Evolutionary conservation across 35 echinoderm and acorn worm species (phyloP).

Genomic region (Ptychodera flava): DNA sequence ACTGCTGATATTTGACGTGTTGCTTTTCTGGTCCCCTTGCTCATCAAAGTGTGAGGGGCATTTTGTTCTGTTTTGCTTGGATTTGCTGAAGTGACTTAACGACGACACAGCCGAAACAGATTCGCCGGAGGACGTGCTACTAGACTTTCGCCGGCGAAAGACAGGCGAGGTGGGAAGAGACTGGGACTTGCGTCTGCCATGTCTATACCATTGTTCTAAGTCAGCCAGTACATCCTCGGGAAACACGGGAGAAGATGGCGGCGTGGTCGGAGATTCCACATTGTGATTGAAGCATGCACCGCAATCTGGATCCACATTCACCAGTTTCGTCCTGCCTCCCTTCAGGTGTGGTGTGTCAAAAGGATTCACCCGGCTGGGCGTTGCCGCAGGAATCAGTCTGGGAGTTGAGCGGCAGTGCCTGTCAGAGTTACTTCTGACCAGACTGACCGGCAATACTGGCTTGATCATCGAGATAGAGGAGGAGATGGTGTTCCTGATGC

Average conservation of each 20-base stretch:
- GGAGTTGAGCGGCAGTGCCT: background rate
- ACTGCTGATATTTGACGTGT: background rate
- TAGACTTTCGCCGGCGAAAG: slow-evolving; percentile 15
- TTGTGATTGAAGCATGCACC: background rate
- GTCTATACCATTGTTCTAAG: background rate
- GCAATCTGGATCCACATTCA: slow-evolving; percentile 9
- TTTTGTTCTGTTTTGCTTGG: background rate
- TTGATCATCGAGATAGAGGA: background rate
- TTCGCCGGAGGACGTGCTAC: background rate
- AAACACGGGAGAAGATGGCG: slow-evolving; percentile 14
- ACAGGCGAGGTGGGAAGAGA: slow-evolving; percentile 26
- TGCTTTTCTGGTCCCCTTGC: background rate
- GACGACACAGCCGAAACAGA: background rate
- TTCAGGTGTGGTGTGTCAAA: slow-evolving; percentile 23
- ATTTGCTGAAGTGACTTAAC: background rate
- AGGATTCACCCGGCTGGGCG: slow-evolving; percentile 11
- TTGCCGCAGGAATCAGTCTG: background rate
- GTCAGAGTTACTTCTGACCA: slow-evolving; percentile 35
- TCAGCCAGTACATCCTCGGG: background rate
- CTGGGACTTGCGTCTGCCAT: slow-evolving; percentile 12
- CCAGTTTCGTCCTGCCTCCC: slow-evolving; percentile 25
- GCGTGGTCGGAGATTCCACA: background rate
- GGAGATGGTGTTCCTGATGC: background rate
- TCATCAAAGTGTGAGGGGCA: background rate
- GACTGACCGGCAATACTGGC: too few species aligned